Evolutionary conservation across 1,140 invertebrate genomes (phyloP).

Genomic region (Cylas formicarius): DNA sequence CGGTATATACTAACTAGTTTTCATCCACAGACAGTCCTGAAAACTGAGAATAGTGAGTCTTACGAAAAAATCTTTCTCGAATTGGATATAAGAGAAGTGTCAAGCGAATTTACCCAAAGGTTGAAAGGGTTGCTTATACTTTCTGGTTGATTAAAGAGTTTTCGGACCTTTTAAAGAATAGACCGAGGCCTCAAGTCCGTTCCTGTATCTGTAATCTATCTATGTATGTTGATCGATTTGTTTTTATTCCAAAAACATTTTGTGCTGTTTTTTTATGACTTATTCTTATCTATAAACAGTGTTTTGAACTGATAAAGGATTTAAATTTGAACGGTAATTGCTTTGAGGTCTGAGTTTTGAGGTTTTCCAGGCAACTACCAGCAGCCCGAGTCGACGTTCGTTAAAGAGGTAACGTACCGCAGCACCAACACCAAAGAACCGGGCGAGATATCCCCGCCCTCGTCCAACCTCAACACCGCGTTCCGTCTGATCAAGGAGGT

Average conservation of each 20-base stretch:
- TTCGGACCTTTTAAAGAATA: no score
- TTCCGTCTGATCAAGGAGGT: constrained; percentile 98
- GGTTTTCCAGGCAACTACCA: constrained; percentile 65
- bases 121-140: no score
- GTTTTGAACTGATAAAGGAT: no score
- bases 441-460: constrained; percentile 90
- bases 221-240: background rate
- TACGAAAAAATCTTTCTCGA: no score
- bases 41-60: no score
- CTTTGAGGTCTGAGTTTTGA: background rate
- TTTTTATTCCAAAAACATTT: background rate
- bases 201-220: no score
- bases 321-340: background rate
- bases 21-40: no score
- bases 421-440: constrained; percentile 97
- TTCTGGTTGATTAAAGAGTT: no score
- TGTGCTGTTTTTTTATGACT: background rate
- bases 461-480: constrained; percentile 92
- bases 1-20: no score
- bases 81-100: no score
- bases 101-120: no score
- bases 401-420: constrained; percentile 99
- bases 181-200: no score
- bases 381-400: constrained; percentile 91
- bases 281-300: background rate